Evolutionary conservation across 2,888 invertebrate genomes (phyloP), one percentile per base, ranked within the genome.

Genomic region (Coenonympha arcania): DNA sequence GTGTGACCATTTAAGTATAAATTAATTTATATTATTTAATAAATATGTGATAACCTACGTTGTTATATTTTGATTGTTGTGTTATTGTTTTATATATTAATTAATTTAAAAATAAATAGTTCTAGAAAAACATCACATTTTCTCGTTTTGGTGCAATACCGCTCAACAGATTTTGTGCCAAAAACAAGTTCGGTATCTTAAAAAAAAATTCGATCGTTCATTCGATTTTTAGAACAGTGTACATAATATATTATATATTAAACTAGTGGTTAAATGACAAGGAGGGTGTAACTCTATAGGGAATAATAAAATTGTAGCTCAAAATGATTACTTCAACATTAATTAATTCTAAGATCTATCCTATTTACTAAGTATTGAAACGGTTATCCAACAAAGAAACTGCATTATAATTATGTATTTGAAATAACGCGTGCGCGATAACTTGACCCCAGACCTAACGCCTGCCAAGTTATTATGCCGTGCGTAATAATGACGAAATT

Each of bases 181-280:
- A 82, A 79, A 58, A 63, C 28, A 33, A 44, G 11, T 6, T 22
- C 36, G 22, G 34, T 37, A n/a, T 39, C 31, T 31, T 45, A 47
- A 34, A 39, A 31, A 42, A 13, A 9, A 31, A 42, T 15, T 42
- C 43, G 42, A 45, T 50, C 52, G 31, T 55, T 46, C 43, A 44
- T 64, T 68, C 57, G 66, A 73, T 66, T 82, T 81, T 82, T 81
- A 80, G 79, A 82, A 67, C 77, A 71, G 76, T 82, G 83, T 83
- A 82, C 79, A 83, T 82, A 79, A 71, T n/a, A 63, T 79, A 79
- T 77, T 68, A 62, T 18, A n/a, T 24, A 39, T 15, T 78, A 77
- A 65, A 72, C 71, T 73, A 76, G 69, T 69, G 48, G 65, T 57
- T 68, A 68, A 74, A 72, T 69, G 64, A 64, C 67, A 64, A 65